Base-by-base conservation (phyloP, 2,888 invertebrate species). In the Campopleginae sp. region DNA sequence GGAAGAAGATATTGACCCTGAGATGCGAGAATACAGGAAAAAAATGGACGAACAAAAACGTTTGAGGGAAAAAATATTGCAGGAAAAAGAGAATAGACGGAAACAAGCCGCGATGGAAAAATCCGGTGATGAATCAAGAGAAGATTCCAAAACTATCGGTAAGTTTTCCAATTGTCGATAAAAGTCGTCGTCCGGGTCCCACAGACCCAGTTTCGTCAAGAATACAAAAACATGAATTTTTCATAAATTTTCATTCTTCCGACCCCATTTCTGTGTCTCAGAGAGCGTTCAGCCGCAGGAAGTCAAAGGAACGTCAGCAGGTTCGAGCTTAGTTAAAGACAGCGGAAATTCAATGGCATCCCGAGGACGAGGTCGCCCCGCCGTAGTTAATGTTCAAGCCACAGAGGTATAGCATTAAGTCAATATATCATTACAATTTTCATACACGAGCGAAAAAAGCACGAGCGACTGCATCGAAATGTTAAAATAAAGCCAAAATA, bases 21-120 rank as follows among this genome's bases (percentile, higher is more conserved):
- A 94, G 86, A 93, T 93, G 91, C 90, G 92, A 33, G 94, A 94
- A 48, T 94, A 94, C 83, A 90, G 94, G 3, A 92, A 93, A 82
- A 94, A 94, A 86, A 93, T 94, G 89, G 94, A 94, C 86, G 94
- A 94, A 80, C 94, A 94, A 86, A 94, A 94, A 86, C 92, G 92
- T 27, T 86, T 94, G 33, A 89, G 94, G n/a, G 94, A 94, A 84
- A 92, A 93, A 85, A 91, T 94, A 63, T 87, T 94, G 17, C 92
- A 93, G 42, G 93, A 94, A 83, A 94, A 94, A 84, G 94, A 94
- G 82, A 94, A 94, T 79, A 90, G 94, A 27, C 89, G 94, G 66
- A 94, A 94, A 87, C 91, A 92, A 87, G 93, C 94, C 12, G 94
- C 94, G 1, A 88, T 94, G 89, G 92, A 93, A 76, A 93, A 92